Conservation (phyloP, 1,140 invertebrate genomes). For the Platorchestia sp. region DNA sequence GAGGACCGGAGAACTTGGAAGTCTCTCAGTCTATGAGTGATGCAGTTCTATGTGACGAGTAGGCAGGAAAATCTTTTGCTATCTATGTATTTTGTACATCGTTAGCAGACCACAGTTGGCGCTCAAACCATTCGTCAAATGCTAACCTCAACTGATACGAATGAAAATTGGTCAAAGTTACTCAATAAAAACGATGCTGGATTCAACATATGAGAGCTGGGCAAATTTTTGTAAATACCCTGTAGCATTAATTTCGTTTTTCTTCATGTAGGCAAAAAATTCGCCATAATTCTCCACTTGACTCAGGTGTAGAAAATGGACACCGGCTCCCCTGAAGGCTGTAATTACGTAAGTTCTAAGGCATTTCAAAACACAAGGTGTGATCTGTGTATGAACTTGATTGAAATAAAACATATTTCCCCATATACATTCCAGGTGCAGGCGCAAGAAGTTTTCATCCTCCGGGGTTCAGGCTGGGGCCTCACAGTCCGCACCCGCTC, state of each 20-base stretch:
- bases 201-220: too few species aligned
- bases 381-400: too few species aligned
- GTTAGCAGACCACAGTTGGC: background rate
- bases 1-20: background rate
- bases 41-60: background rate
- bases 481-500: background rate
- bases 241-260: background rate
- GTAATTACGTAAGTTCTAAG: too few species aligned
- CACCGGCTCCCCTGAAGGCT: background rate
- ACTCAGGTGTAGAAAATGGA: background rate
- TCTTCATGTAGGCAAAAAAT: background rate
- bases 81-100: too few species aligned
- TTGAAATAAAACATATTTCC: background rate
- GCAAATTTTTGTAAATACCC: too few species aligned
- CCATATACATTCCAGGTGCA: background rate
- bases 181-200: too few species aligned
- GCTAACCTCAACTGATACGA: background rate
- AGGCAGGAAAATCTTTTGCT: too few species aligned
- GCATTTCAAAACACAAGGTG: too few species aligned
- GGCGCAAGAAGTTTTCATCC: background rate
- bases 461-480: background rate
- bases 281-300: background rate
- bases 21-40: background rate
- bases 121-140: background rate
- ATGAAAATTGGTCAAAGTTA: background rate